These are phyloP conservation scores for Megaptera novaeangliae DNA, from an alignment of 2,113 vertebrate species.

Conservation along the genomic window DNA sequence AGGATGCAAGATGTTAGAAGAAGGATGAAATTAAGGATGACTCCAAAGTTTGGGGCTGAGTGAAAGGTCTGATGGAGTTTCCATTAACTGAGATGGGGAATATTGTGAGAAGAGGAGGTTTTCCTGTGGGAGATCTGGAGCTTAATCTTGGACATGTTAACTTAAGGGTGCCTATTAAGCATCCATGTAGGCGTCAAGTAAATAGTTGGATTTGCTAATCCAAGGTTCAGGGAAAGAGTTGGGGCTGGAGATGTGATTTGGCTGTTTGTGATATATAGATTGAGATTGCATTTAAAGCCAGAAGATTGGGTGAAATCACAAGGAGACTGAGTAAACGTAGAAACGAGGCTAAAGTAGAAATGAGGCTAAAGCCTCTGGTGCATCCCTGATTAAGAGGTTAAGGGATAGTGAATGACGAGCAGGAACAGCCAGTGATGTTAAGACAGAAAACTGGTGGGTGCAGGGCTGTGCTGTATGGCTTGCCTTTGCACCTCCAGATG, in stretches of 20 bases:
- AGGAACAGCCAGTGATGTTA: neutral
- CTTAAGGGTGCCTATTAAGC: neutral
- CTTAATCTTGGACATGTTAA: neutral
- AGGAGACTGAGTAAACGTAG: no score
- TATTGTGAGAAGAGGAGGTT: no score
- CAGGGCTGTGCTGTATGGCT: fast-evolving
- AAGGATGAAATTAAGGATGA: neutral
- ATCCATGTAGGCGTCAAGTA: neutral
- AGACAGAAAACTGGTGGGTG: fast-evolving
- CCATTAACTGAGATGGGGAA: neutral
- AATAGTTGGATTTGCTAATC: neutral
- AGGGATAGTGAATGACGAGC: neutral
- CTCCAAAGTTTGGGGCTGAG: neutral
- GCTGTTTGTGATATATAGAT: neutral
- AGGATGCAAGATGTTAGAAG: neutral
- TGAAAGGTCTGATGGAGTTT: neutral
- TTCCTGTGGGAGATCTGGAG: neutral
- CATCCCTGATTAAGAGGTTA: neutral
- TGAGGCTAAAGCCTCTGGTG: neutral
- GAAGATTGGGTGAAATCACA: neutral
- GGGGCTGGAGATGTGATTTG: neutral
- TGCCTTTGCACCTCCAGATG: no score
- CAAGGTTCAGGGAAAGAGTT: neutral
- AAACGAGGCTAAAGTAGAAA: neutral
- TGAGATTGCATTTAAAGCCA: neutral